Evolutionary conservation across 1,140 invertebrate genomes (phyloP).

Genomic region (Drosophila kikkawai): DNA sequence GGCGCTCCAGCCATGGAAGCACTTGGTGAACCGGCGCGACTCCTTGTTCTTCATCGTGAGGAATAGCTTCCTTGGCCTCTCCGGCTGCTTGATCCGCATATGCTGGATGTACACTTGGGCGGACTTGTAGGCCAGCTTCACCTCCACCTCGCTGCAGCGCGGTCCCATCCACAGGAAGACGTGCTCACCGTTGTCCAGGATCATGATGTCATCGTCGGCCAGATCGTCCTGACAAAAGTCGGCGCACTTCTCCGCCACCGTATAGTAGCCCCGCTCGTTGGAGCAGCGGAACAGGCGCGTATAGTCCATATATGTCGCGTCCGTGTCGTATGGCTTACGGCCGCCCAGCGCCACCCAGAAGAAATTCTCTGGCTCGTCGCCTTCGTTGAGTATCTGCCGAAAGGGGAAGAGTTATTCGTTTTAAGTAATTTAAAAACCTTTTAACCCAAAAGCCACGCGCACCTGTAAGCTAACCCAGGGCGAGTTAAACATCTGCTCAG

Average conservation of each 20-base stretch:
- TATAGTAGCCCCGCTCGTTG: conserved; percentile 99
- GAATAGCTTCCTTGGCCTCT: conserved; percentile 95
- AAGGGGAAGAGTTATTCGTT: neutral
- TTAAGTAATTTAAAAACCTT: neutral
- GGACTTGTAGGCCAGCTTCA: conserved; percentile 99
- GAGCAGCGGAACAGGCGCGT: conserved; percentile 98
- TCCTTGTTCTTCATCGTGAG: conserved; percentile 99
- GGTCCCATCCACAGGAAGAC: conserved; percentile 99
- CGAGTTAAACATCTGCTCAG: conserved; percentile 96
- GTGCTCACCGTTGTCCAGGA: conserved; percentile 98
- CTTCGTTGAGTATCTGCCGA: conserved; percentile 93
- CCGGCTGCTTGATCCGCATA: conserved; percentile 97
- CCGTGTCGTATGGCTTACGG: conserved; percentile 95
- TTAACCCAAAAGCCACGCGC: conserved; percentile 4
- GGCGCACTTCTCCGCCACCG: conserved; percentile 99
- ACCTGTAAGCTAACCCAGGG: conserved; percentile 94
- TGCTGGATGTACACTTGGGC: conserved; percentile 99
- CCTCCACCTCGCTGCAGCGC: conserved; percentile 98
- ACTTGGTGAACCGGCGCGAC: conserved; percentile 97
- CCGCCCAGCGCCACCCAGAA: conserved; percentile 99
- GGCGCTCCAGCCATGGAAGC: conserved; percentile 98
- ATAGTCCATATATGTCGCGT: conserved; percentile 97
- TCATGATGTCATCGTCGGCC: conserved; percentile 99
- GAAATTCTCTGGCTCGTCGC: conserved; percentile 99
- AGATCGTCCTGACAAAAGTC: conserved; percentile 99